phyloP scores from a whole-genome alignment of 2,888 invertebrate genomes.

The Drymonia ruficornis region DNA sequence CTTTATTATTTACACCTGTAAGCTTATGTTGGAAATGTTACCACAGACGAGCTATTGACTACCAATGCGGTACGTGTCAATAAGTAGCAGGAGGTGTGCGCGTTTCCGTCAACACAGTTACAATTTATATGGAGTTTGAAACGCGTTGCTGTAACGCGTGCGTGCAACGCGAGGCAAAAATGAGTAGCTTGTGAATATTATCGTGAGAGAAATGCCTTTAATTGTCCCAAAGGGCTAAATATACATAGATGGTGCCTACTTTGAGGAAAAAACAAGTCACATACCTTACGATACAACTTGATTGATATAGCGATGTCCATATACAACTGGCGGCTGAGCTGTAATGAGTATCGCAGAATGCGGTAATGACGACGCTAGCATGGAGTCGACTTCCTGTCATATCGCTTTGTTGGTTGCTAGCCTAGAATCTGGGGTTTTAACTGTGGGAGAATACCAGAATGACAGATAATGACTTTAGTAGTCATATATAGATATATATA shows the following conservation, averaged over 20 bases:
- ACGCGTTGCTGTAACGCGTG: no score
- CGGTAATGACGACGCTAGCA: conserved; percentile 16
- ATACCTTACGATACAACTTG: conserved; percentile 17
- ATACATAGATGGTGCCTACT: not conserved
- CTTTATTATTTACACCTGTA: no score
- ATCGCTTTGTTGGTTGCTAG: conserved; percentile 1
- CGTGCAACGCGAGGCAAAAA: not conserved
- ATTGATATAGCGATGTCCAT: conserved; percentile 24
- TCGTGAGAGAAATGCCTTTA: no score
- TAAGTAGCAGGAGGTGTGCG: no score
- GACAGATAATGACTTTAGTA: not conserved
- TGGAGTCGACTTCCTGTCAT: not conserved
- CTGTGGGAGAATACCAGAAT: not conserved
- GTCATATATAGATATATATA: not conserved
- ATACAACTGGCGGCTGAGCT: conserved; percentile 11
- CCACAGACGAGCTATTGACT: no score
- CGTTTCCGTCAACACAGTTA: no score
- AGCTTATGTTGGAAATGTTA: no score
- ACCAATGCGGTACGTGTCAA: no score
- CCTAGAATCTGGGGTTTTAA: not conserved
- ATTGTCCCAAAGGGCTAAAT: no score
- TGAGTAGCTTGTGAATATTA: no score
- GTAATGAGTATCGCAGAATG: conserved; percentile 4
- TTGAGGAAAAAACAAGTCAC: conserved; percentile 18
- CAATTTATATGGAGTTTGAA: no score